Base-by-base conservation (phyloP, 2,797 vertebrate genomes). In the Ataeniobius toweri region DNA sequence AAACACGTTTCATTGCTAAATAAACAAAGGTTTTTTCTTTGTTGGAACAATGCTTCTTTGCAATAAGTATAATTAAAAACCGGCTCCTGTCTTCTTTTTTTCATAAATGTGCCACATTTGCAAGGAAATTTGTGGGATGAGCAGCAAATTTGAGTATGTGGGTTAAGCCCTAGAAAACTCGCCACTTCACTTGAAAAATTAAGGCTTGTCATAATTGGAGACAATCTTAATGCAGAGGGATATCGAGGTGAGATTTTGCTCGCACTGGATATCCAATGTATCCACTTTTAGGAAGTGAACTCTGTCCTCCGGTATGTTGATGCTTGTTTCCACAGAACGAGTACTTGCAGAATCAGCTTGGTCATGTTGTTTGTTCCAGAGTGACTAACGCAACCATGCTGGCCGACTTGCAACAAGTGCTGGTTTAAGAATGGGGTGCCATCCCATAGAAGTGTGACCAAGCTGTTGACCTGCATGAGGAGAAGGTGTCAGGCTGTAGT, bases 1-100 rank as follows among this genome's bases (percentile, higher is more conserved):
- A 90, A 86, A 86, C 22, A 1, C 2, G 3, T 14, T 18, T 14
- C 18, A 8, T 22, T n/a, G 24, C 36, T 26, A 6, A 24, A 1
- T 61, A 74, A 68, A 41, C 22, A 63, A 51, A 20, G 4, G 12
- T n/a, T 22, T 24, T 68, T 68, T 6, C 22, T 44, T 44, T 41
- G 24, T 6, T 44, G 12, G 13, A n/a, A 44, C 65, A 13, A 68
- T n/a, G 39, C 65, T 68, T 44, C 20, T 67, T 41, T 3, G 63
- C 24, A n/a, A 6, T 24, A 41, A 41, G 1, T 67, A 5, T 24
- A 9, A 41, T 39, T 41, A 24, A 24, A 67, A 67, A 5, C 36
- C 9, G 5, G 36, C 36, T 36, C 36, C 36, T 36, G 36, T 36
- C 31, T 65, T 41, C 14, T 41, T 67, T 39, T 22, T n/a, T 67